phyloP scores from a whole-genome alignment of 2,113 vertebrate species.

The Trogon surrucura region DNA sequence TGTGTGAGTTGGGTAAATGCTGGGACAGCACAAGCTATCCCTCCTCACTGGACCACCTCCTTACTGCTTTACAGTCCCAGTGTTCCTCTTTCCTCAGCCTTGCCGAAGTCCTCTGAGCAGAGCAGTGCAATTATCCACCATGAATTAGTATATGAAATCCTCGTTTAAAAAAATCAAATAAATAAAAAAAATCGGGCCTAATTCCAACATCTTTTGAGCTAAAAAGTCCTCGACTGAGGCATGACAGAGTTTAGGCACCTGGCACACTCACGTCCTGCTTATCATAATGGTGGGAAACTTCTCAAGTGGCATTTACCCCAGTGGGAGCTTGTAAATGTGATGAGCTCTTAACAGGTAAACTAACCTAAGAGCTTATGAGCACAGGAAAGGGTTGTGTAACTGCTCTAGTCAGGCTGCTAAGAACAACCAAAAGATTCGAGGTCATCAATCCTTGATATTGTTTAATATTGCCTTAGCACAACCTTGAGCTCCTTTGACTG shows the following conservation, averaged over 20 bases:
- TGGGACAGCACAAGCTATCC: not conserved
- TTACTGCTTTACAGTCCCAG: not conserved
- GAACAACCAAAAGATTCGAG: not conserved
- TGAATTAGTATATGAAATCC: not conserved
- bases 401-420: not conserved
- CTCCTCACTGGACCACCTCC: not conserved
- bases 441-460: not conserved
- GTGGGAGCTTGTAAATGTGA: not conserved
- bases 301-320: not conserved
- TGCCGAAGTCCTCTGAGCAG: not conserved
- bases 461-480: not conserved
- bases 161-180: not conserved
- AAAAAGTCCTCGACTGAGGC: not conserved
- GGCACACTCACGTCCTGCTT: not conserved
- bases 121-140: not conserved
- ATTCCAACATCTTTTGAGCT: not conserved
- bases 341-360: not conserved
- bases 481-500: not conserved
- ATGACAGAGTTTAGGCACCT: not conserved
- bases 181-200: not conserved
- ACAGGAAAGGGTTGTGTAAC: not conserved
- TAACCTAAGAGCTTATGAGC: not conserved
- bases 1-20: not conserved
- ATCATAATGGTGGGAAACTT: not conserved
- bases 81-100: not conserved